A percentile compares a stretch with the other conserved stretches of the same genome.
These are phyloP conservation scores for Lasioglossum oenotherae DNA, from an alignment of 2,888 invertebrate genomes.

Conservation along the genomic window DNA sequence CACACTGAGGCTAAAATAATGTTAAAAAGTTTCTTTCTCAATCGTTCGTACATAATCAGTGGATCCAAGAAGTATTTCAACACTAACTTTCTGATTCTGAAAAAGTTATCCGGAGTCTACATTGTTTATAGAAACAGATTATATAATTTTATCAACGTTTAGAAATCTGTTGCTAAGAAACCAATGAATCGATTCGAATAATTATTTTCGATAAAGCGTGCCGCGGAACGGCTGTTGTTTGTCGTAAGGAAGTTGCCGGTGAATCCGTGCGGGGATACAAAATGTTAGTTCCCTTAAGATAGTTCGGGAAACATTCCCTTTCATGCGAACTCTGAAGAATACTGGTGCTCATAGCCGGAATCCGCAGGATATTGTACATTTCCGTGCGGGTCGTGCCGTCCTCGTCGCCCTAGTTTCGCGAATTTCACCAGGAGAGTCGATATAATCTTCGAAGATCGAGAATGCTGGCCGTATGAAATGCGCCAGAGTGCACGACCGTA, in stretches of 20 bases:
- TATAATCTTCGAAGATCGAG: constrained; percentile 42
- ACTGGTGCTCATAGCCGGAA: background rate
- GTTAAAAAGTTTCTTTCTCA: background rate
- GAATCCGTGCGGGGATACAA: background rate
- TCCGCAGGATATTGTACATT: constrained; percentile 33
- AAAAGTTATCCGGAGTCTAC: too few relatives aligned
- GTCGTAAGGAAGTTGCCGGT: background rate
- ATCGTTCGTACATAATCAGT: too few relatives aligned
- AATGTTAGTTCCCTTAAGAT: background rate
- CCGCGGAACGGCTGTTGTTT: too few relatives aligned
- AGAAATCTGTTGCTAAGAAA: too few relatives aligned
- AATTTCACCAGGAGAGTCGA: constrained; percentile 13
- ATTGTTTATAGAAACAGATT: too few relatives aligned
- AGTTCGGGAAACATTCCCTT: constrained; percentile 18
- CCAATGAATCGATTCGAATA: too few relatives aligned
- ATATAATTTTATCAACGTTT: too few relatives aligned
- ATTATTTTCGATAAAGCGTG: too few relatives aligned
- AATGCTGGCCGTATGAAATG: constrained; percentile 2
- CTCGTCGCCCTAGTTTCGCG: constrained; percentile 18
- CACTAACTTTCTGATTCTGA: too few relatives aligned
- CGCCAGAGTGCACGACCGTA: background rate
- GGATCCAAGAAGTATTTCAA: too few relatives aligned
- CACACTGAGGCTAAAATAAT: background rate
- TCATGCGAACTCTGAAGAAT: constrained; percentile 5
- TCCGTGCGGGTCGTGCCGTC: background rate